These are phyloP conservation scores for Leptinotarsa peninsularis DNA, from an alignment of 2,888 invertebrate genomes.

Conservation along the genomic window DNA sequence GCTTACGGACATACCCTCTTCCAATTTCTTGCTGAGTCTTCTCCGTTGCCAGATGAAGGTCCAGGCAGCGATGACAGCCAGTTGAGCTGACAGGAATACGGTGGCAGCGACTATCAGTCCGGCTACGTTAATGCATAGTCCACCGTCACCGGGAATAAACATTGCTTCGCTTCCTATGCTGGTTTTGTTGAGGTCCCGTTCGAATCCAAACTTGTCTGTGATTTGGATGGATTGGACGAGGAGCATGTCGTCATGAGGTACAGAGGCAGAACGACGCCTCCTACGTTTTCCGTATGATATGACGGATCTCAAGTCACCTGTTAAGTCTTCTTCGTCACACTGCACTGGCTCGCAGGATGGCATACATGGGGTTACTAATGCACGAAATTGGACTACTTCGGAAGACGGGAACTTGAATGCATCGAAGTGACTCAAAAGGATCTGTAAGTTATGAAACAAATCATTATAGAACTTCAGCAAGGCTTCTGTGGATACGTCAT, in stretches of 20 bases:
- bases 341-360: constrained; percentile 92
- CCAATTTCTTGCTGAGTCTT: constrained; percentile 68
- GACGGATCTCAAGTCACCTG: constrained; percentile 85
- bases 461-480: too few relatives aligned
- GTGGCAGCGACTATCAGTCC: constrained; percentile 88
- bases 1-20: constrained; percentile 73
- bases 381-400: constrained; percentile 94
- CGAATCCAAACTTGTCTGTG: constrained; percentile 91
- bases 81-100: constrained; percentile 87
- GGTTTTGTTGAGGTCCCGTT: constrained; percentile 71
- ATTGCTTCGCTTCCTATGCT: constrained; percentile 76
- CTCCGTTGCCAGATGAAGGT: constrained; percentile 88
- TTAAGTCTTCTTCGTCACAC: constrained; percentile 86
- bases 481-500: too few relatives aligned
- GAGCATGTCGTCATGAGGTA: constrained; percentile 79
- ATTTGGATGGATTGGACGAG: constrained; percentile 92
- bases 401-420: constrained; percentile 97
- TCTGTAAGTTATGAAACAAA: constrained; percentile 68
- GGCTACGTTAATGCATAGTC: constrained; percentile 80
- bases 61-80: constrained; percentile 89
- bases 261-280: constrained; percentile 72
- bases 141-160: constrained; percentile 74
- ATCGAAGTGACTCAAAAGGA: constrained; percentile 90
- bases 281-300: constrained; percentile 87
- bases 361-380: constrained; percentile 95